Percentiles rank a stretch among this genome's conserved stretches.
Evolutionary conservation across 2,888 invertebrate species (phyloP).

Genomic region (Caenorhabditis virilis): DNA sequence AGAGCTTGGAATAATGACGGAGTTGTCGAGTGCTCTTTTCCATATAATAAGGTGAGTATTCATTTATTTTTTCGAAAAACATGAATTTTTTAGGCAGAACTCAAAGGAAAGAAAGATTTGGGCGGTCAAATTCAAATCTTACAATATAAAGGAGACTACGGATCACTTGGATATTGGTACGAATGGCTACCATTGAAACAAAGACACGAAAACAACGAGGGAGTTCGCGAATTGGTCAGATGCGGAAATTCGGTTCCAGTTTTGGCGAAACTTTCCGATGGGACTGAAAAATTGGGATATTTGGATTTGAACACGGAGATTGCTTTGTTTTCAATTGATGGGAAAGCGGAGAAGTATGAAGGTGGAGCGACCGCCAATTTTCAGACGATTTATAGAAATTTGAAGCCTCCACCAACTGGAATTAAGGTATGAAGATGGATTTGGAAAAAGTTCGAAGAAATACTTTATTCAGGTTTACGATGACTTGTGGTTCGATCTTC

Average conservation of each 20-base stretch:
- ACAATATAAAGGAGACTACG: constrained; percentile 53
- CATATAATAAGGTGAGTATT: constrained; percentile 53
- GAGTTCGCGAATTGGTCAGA: constrained; percentile 36
- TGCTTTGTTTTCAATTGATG: constrained; percentile 44
- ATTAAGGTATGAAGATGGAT: constrained; percentile 25
- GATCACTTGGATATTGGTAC: constrained; percentile 50
- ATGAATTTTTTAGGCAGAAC: too few species aligned
- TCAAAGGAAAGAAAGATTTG: constrained; percentile 50
- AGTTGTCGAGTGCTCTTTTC: constrained; percentile 57
- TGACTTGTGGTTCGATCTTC: constrained; percentile 54
- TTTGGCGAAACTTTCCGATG: constrained; percentile 44
- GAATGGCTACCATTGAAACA: constrained; percentile 54
- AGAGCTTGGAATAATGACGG: constrained; percentile 58
- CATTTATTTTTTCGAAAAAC: too few species aligned
- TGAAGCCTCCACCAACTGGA: constrained; percentile 52
- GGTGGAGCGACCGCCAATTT: constrained; percentile 48
- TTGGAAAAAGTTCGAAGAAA: background rate
- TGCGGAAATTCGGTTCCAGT: constrained; percentile 57
- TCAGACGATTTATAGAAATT: constrained; percentile 52
- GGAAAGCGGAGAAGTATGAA: constrained; percentile 45
- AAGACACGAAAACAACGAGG: constrained; percentile 30
- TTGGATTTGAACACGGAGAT: constrained; percentile 49
- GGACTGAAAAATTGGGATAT: constrained; percentile 45
- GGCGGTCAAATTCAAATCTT: constrained; percentile 58
- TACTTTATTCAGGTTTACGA: constrained; percentile 39